phyloP scores from a whole-genome alignment of 2,888 invertebrate species.

The Folsomia manolachei region DNA sequence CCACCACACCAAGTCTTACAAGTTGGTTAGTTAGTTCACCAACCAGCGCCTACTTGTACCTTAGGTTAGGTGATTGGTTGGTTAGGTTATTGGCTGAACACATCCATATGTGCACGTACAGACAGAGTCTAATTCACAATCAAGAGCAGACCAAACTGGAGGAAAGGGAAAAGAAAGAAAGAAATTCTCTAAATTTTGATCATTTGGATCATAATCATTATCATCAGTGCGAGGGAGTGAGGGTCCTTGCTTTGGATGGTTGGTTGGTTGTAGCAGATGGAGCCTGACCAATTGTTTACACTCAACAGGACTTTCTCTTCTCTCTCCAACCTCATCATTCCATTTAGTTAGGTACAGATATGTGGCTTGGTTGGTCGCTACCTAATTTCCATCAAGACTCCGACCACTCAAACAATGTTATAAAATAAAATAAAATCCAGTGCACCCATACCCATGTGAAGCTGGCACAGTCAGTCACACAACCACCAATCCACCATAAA shows the following conservation, averaged over 20 bases:
- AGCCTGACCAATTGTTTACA: slow-evolving; percentile 3
- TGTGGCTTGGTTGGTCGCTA: not conserved
- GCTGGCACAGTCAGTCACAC: not conserved
- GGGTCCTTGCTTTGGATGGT: too few relatives aligned
- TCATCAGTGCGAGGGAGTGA: not conserved
- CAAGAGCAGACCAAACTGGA: not conserved
- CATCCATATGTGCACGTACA: not conserved
- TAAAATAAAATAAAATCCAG: not conserved
- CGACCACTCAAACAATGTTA: not conserved
- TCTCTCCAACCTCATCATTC: not conserved
- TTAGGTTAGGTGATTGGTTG: too few relatives aligned
- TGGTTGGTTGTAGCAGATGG: too few relatives aligned
- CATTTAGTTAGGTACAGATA: too few relatives aligned
- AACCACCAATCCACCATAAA: not conserved
- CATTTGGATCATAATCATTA: not conserved
- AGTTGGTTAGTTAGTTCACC: not conserved
- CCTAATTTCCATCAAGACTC: not conserved
- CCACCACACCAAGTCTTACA: not conserved
- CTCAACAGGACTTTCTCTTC: not conserved
- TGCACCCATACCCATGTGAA: not conserved
- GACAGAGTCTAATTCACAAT: not conserved
- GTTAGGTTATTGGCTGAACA: too few relatives aligned
- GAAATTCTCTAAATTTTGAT: not conserved
- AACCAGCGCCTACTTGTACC: too few relatives aligned
- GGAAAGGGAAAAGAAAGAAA: not conserved